Base-by-base conservation (phyloP, 1,140 invertebrate species). In the Pogonus chalceus region DNA sequence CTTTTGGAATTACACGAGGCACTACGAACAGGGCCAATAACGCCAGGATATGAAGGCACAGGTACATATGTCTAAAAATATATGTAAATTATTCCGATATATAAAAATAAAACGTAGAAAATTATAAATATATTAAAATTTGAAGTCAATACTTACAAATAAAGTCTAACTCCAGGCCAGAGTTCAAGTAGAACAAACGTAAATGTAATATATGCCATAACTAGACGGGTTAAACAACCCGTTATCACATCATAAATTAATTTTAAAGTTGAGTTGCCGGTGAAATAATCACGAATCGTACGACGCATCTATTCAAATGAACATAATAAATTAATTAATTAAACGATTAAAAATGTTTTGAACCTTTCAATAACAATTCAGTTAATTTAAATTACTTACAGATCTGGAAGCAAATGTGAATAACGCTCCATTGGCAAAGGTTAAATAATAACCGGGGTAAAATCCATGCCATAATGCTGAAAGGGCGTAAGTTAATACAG, bases 401-500 rank as follows among this genome's bases (percentile, higher is more conserved):
- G 75, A 74, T 76, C 94, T 80, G 22, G 89, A 83, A 18, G 87
- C 85, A 49, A 87, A 74, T 1, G 93, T 96, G 64, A 94, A 88
- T 1, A 98, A 61, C 0, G 90, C 90, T 12, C 87, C 92, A 22
- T 81, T 85, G 22, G 89, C 78, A 72, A 99, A 99, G 1, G 92
- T 95, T 31, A 98, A 66, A 70, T 98, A 99, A 75, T 99, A 99
- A 12, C 96, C 94, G 3, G 93, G 92, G 74, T 96, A 93, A 70
- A 96, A 96, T 52, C 90, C 96, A 74, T 98, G 96, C 96, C 96
- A 98, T 20, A 97, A 66, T 16, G 93, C 93, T 21, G 91, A 96
- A 46, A 96, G 74, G 1, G 82, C 72, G 72, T 94, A 98, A 1
- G 93, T 96, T 46, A 83, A 76, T 12, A 83, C 58, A 26, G 82